Base-by-base conservation (phyloP, 1,140 invertebrate species). In the Antheraea pernyi region DNA sequence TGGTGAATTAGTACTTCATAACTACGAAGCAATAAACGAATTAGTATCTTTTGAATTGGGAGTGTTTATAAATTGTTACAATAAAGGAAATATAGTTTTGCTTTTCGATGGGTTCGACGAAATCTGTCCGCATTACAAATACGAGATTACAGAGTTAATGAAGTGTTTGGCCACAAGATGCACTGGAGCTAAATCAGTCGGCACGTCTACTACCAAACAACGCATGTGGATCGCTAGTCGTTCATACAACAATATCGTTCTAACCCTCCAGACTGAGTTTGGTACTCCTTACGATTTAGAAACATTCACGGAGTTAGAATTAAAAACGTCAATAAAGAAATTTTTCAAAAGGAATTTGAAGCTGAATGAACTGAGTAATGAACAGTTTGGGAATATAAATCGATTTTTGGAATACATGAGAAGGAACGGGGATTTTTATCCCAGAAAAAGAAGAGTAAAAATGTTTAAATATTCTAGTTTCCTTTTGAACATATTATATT, bases 61-160 rank as follows among this genome's bases (percentile, higher is more conserved):
- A 59, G 7, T 71, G 36, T 71, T 71, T 11, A 19, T 71, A 64
- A 8, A 71, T 36, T 68, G 30, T 19, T 67, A 63, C 6, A 68
- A 71, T n/a, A 67, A 39, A 19, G 13, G 59, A n/a, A 18, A 13
- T 16, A 53, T 11, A 16, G 46, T 53, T 53, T 53, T 53, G 5
- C 11, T 53, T 53, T 53, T 53, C 13, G 46, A 53, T n/a, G 46
- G 46, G 0, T 53, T 53, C 46, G 46, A 53, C 6, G 46, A 53
- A n/a, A 53, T 58, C 18, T 18, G 19, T 60, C 46, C 46, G 11
- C 46, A 53, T 53, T 53, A 53, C 46, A 53, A 53, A 4, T 19
- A 63, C 4, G 60, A 68, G 59, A 61, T 59, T 10, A 7, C 66
- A 3, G n/a, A 22, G 18, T 59, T 71, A 11, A 0, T 71, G 4